Percentiles rank a stretch among this genome's conserved stretches.
Conservation (phyloP, 2,113 vertebrate species). For the Cynopterus brachyotis region DNA sequence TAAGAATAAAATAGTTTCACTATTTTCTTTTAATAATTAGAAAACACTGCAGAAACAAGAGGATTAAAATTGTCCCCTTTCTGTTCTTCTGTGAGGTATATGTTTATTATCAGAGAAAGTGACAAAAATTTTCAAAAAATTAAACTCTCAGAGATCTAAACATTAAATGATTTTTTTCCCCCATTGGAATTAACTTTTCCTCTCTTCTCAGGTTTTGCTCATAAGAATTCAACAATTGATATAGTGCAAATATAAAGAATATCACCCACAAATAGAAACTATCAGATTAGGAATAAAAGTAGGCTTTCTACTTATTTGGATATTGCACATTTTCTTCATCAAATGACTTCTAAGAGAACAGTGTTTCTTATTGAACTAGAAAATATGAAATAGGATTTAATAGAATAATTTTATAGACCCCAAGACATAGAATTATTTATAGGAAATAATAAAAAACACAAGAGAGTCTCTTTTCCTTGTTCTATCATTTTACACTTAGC, state of each 20-base stretch:
- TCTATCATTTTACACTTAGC: background rate
- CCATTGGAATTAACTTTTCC: background rate
- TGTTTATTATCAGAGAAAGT: background rate
- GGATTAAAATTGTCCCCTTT: background rate
- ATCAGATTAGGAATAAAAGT: background rate
- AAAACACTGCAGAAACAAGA: background rate
- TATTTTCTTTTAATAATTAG: background rate
- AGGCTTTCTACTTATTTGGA: background rate
- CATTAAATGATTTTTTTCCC: background rate
- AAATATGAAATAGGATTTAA: constrained; percentile 20
- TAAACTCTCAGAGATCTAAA: background rate
- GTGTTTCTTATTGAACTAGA: background rate
- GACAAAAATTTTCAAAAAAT: background rate
- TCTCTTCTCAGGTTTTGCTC: background rate
- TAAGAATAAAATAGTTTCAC: background rate
- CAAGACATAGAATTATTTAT: background rate
- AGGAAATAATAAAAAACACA: background rate
- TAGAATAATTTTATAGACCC: background rate
- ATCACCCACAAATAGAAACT: background rate
- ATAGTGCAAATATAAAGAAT: background rate
- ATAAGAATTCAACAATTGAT: background rate
- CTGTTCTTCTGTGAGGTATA: background rate
- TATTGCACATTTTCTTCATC: background rate
- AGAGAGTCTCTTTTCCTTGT: background rate
- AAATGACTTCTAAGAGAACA: background rate